These are phyloP conservation scores for Lordiphosa clarofinis DNA, from an alignment of 1,140 invertebrate species.

Conservation along the genomic window DNA sequence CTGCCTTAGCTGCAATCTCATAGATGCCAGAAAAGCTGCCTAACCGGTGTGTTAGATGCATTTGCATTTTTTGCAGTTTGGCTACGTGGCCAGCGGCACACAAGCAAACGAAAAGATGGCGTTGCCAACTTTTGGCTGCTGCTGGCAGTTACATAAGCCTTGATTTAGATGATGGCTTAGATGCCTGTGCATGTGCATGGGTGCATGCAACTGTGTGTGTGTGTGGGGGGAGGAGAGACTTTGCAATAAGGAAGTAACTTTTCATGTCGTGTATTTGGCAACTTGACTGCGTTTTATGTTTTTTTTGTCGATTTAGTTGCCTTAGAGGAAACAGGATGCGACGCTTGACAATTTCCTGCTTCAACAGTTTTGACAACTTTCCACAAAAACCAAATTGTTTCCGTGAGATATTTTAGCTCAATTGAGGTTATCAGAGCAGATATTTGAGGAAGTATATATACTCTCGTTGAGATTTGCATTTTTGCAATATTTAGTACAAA, in stretches of 20 bases:
- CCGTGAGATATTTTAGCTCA: constrained; percentile 22
- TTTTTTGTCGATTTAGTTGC: constrained; percentile 21
- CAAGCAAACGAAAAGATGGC: constrained; percentile 46
- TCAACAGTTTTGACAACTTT: constrained; percentile 19
- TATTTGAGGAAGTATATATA: no score
- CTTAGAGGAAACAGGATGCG: constrained; percentile 51
- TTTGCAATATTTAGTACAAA: no score
- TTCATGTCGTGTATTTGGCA: constrained; percentile 54
- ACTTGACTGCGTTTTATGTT: constrained; percentile 28
- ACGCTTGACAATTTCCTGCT: constrained; percentile 58
- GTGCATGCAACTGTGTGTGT: constrained; percentile 17
- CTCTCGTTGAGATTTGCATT: no score
- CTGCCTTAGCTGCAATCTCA: constrained; percentile 35
- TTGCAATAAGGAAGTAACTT: constrained; percentile 75
- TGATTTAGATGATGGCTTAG: constrained; percentile 71
- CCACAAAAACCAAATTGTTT: constrained; percentile 30
- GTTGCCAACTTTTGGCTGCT: constrained; percentile 22
- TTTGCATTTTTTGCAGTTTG: constrained; percentile 72
- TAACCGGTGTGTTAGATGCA: constrained; percentile 72
- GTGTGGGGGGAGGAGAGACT: constrained; percentile 25
- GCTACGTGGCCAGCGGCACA: constrained; percentile 42
- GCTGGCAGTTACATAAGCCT: constrained; percentile 68
- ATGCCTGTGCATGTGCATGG: constrained; percentile 13
- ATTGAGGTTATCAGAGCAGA: constrained; percentile 13
- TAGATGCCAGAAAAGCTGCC: constrained; percentile 56